Evolutionary conservation across 2,797 vertebrate genomes (phyloP).

Genomic region (Spinibarbus caldwelli): DNA sequence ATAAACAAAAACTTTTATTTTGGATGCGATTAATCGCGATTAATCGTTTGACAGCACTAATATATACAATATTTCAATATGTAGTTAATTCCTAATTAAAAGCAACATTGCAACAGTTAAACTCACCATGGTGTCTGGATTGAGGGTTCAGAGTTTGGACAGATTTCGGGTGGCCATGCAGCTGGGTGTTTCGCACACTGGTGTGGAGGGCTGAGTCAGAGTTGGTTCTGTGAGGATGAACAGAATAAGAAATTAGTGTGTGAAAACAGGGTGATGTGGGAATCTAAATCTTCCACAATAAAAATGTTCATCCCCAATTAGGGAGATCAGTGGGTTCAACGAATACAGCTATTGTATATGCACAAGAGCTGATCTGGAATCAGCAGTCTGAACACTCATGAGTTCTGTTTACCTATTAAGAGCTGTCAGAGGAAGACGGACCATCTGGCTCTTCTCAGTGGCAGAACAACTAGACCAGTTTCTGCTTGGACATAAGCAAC

Average conservation of each 20-base stretch:
- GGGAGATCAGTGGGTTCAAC: background rate
- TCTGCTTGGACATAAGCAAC: conserved; percentile 51
- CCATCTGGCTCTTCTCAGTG: conserved; percentile 79
- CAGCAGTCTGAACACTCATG: conserved; percentile 11
- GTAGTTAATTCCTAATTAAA: too few relatives aligned
- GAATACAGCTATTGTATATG: background rate
- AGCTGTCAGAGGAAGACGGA: conserved; percentile 75
- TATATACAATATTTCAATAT: too few relatives aligned
- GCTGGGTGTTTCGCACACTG: conserved; percentile 80
- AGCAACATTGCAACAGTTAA: background rate
- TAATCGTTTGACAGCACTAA: too few relatives aligned
- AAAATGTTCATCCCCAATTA: background rate
- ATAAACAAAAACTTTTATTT: too few relatives aligned
- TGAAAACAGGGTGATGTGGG: background rate
- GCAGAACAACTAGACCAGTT: conserved; percentile 77
- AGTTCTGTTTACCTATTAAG: conserved; percentile 80
- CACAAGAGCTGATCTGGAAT: background rate
- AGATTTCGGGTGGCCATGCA: conserved; percentile 68
- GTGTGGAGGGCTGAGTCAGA: conserved; percentile 87
- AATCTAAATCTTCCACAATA: background rate
- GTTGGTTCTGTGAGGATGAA: conserved; percentile 75
- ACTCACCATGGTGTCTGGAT: conserved; percentile 74
- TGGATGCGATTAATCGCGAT: too few relatives aligned
- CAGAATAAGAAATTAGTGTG: background rate
- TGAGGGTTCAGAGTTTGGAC: conserved; percentile 58